These are phyloP conservation scores for Marmota flaviventris DNA, from an alignment of 2,113 vertebrate species.

Conservation along the genomic window DNA sequence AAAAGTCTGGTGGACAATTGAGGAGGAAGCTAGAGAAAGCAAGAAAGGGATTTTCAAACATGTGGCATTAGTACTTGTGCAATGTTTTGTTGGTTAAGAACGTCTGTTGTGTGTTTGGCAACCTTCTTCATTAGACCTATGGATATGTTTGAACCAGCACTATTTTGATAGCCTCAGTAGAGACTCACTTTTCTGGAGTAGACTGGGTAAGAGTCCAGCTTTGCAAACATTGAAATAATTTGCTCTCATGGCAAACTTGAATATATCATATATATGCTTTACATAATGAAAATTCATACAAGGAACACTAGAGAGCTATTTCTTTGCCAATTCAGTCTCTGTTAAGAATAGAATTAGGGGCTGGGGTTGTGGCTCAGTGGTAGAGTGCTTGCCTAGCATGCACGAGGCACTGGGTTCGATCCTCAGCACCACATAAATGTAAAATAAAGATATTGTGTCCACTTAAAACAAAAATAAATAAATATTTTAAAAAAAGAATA, in stretches of 20 bases:
- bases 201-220: neutral
- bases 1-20: neutral
- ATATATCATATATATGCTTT: neutral
- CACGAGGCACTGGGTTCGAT: no score
- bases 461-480: no score
- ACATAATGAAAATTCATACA: slow-evolving; percentile 7
- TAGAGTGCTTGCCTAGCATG: no score
- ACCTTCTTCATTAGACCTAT: neutral
- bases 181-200: neutral
- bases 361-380: no score
- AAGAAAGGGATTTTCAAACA: neutral
- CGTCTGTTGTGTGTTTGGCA: neutral
- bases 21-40: neutral
- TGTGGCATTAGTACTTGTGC: no score
- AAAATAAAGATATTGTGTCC: no score
- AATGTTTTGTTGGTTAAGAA: neutral
- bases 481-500: no score
- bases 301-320: slow-evolving; percentile 2
- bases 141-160: neutral
- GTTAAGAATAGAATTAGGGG: neutral
- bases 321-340: slow-evolving; percentile 24
- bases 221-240: neutral
- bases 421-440: no score
- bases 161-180: rapidly evolving
- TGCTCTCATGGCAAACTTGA: neutral